Base-by-base conservation (phyloP, 2,888 invertebrate genomes). In the Brassicogethes aeneus region DNA sequence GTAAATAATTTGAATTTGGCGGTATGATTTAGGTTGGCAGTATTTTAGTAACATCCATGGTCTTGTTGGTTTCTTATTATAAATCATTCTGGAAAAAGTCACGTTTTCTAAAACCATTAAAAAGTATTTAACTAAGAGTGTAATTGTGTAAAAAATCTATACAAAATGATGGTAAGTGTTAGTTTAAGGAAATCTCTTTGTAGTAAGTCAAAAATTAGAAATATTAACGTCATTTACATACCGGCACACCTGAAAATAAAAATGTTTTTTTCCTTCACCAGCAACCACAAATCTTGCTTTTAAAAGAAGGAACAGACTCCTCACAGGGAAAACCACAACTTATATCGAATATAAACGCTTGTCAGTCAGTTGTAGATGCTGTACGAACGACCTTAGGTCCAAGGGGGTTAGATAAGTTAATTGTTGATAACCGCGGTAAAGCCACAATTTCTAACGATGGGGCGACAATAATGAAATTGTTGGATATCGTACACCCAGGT, bases 381-480 rank as follows among this genome's bases (percentile, higher is more conserved):
- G 93, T 96, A 46, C 81, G 96, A 43, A 99, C 99, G 1, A 99
- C 99, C 0, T 75, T 99, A 32, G 99, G 99, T 34, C 99, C 99
- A 3, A 80, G 99, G 16, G 99, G 99, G 49, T 94, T 99, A 95
- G 99, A 99, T 70, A 99, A 99, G 68, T 75, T 99, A 38, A 93
- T 99, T 45, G 95, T 99, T 0, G 88, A 92, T 62, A 76, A 77
- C 46, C 76, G 77, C 51, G 93, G 94, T 42, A 92, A 89, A 64
- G 87, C 95, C 0, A 95, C 95, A 2, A 97, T 99, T 54, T 97
- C 97, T 1, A 99, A 99, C 64, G 99, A 99, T 70, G 99, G 99
- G 10, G 99, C 99, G 3, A 99, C 99, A 0, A 97, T 99, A 47
- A 82, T 99, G 79, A 97, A 96, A 70, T 76, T 95, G n/a, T 65